Evolutionary conservation across 1,140 invertebrate species (phyloP).

Genomic region (Dysdera silvatica): DNA sequence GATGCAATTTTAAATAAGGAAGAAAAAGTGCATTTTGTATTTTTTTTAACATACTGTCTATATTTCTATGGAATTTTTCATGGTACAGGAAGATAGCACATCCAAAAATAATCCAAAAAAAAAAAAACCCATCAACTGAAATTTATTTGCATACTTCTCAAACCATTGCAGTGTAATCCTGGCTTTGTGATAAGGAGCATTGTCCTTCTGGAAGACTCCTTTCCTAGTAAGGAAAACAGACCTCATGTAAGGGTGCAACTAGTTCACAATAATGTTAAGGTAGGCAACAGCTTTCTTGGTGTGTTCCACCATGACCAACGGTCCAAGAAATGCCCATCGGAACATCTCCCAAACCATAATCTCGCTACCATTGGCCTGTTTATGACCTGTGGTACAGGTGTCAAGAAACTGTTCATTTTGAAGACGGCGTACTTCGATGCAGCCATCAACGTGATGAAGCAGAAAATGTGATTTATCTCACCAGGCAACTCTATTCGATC

Average conservation of each 20-base stretch:
- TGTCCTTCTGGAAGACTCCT: not conserved
- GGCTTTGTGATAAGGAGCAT: not conserved
- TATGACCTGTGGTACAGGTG: not conserved
- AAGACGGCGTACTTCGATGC: not conserved
- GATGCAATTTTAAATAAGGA: no score
- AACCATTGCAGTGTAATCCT: not conserved
- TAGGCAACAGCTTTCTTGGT: not conserved
- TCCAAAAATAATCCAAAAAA: constrained; percentile 3
- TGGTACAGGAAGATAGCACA: no score
- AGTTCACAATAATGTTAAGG: not conserved
- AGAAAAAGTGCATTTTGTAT: no score
- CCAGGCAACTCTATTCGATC: not conserved
- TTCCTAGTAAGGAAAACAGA: not conserved
- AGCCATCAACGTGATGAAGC: not conserved
- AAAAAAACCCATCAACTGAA: not conserved
- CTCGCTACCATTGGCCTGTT: not conserved
- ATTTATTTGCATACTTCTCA: no score
- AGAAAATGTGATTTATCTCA: not conserved
- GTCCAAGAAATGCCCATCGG: not conserved
- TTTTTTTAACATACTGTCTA: no score
- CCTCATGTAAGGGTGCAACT: not conserved
- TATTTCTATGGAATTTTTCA: no score
- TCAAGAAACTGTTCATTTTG: not conserved
- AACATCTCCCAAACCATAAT: not conserved
- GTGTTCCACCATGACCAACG: not conserved